These are phyloP conservation scores for Pelochelys cantorii DNA, from an alignment of 2,797 vertebrate species.

Conservation along the genomic window DNA sequence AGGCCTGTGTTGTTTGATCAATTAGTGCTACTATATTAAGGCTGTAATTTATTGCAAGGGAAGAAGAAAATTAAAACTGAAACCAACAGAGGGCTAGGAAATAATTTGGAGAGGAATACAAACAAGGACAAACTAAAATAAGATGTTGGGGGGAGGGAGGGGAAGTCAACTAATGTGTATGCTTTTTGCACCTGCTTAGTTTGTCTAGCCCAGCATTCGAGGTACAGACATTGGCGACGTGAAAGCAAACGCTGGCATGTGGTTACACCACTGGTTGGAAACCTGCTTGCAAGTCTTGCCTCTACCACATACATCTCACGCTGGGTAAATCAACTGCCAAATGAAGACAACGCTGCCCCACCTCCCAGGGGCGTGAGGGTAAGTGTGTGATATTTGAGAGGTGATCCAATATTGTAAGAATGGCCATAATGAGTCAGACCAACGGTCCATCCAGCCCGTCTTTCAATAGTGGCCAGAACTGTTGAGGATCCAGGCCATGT, in stretches of 20 bases:
- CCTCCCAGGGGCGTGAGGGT: not conserved
- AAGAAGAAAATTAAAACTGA: constrained; percentile 45
- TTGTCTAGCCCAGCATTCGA: not conserved
- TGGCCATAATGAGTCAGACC: too few relatives aligned
- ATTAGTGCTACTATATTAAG: constrained; percentile 46
- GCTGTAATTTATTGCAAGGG: constrained; percentile 29
- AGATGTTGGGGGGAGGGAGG: fast-evolving
- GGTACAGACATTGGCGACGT: not conserved
- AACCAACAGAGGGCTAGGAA: not conserved
- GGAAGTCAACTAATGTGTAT: not conserved
- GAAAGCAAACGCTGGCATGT: not conserved
- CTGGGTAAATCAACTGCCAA: not conserved
- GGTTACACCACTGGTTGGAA: not conserved
- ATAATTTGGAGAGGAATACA: not conserved
- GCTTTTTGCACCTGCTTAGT: not conserved
- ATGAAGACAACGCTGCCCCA: not conserved
- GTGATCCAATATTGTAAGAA: not conserved
- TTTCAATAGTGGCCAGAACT: too few relatives aligned
- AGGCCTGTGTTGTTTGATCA: constrained; percentile 50
- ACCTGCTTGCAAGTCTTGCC: not conserved
- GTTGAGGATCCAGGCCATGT: too few relatives aligned
- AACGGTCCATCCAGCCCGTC: too few relatives aligned
- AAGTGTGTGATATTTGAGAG: not conserved
- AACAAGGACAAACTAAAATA: not conserved
- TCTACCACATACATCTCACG: not conserved